Evolutionary conservation across 1,140 invertebrate species (phyloP), one percentile per base, ranked within the genome.

Genomic region (Pseudomyrmex concolor): DNA sequence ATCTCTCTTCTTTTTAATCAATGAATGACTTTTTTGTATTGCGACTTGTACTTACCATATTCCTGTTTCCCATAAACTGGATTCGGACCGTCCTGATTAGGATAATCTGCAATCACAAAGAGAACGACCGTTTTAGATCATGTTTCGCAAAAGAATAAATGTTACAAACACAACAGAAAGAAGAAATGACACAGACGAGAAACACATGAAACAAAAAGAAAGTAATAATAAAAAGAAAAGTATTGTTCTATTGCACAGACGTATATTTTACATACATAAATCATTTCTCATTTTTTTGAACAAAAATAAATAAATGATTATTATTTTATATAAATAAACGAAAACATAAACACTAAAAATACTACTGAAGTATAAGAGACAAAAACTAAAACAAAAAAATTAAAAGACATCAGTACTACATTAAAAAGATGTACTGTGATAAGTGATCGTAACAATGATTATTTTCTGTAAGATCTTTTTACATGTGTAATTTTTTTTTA

Each of bases 41-140:
- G 63, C 74, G 70, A 89, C 74, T 87, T 88, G 91, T 93, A 94
- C 94, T 94, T 92, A 94, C 94, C 94, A 86, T 94, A 94, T 84
- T 94, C 93, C 84, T 93, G 92, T 84, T 92, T 94, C 85, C 93
- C 94, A 63, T 94, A 94, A 80, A 91, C 91, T 34, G 4, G 34
- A 34, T 34, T 34, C 34, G 34, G 34, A 85, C 89, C 91, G 72
- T 91, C 93, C 90, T 92, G 93, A 90, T 76, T 91, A 73, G 92
- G 82, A 90, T 94, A 94, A 88, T 94, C 94, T 94, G 89, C 7
- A 92, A 93, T 62, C 48, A 90, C 59, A 91, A 89, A 50, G 64
- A 64, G 55, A 80, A 74, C 15, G 43, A 17, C 19, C 19, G 19
- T 50, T 84, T 88, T 9, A 57, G 43, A 71, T 5, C 34, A 60